Evolutionary conservation across 2,888 invertebrate species (phyloP).

Genomic region (Coelinius sp.): DNA sequence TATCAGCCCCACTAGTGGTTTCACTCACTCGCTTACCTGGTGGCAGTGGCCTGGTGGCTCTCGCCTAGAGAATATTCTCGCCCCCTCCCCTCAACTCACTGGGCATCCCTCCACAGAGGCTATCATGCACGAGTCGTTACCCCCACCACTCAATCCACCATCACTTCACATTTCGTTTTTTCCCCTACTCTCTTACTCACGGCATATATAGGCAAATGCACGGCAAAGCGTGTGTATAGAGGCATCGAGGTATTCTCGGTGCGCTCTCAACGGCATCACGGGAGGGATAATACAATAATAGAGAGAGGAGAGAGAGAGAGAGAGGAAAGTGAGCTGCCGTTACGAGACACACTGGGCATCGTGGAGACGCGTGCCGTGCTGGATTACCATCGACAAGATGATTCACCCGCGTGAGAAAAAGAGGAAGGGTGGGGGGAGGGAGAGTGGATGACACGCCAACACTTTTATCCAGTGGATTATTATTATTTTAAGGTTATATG

Average conservation of each 20-base stretch:
- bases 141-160: neutral
- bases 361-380: conserved; percentile 50
- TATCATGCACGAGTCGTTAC: conserved; percentile 26
- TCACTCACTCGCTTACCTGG: conserved; percentile 66
- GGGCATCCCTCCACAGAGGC: conserved; percentile 57
- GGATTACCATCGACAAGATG: conserved; percentile 51
- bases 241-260: neutral
- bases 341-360: conserved; percentile 25
- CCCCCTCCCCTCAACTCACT: conserved; percentile 64
- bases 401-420: conserved; percentile 48
- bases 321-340: conserved; percentile 21
- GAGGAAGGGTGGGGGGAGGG: conserved; percentile 19
- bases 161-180: neutral
- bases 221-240: neutral
- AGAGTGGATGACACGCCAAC: conserved; percentile 20
- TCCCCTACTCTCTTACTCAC: neutral
- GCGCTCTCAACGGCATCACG: neutral
- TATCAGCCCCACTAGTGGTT: conserved; percentile 67
- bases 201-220: conserved; percentile 16
- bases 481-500: no score
- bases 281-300: conserved; percentile 7
- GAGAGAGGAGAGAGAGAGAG: conserved; percentile 21
- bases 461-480: neutral
- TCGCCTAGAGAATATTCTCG: conserved; percentile 61
- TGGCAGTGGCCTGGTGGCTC: conserved; percentile 56